Base-by-base conservation (phyloP, 1,140 invertebrate species). In the Tetragonula clypearis region DNA sequence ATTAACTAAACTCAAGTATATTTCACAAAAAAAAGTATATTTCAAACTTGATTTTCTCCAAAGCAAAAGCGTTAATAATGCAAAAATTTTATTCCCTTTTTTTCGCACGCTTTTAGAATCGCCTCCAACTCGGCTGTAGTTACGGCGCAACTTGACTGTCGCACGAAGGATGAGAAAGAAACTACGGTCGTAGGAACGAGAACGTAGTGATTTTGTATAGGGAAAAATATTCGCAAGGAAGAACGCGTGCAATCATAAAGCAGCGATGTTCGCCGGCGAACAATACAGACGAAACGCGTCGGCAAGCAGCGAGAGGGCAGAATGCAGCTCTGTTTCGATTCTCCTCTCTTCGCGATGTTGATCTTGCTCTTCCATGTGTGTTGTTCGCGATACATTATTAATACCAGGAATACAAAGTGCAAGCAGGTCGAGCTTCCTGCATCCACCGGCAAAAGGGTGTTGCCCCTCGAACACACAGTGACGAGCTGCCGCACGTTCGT, bases 331-430 rank as follows among this genome's bases (percentile, higher is more conserved):
- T 65, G 73, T 62, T 83, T 72, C 26, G 68, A 73, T 35, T 79
- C 83, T 55, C 78, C 58, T 68, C 69, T 17, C 19, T 6, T 0
- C 55, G n/a, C n/a, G 30, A 21, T 85, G 78, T 85, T 87, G 72
- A 81, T 87, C 30, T 88, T 87, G 83, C 76, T 86, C 76, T 89
- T 72, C 53, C 49, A 21, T 53, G 62, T 56, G 77, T 56, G 77
- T 80, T 79, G 66, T 77, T 65, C 69, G 56, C 55, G 41, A 79
- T 78, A 83, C 84, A 74, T 84, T 89, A 83, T 88, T 86, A 83
- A 88, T 86, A 77, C 23, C 23, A 41, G 5, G 23, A n/a, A 78
- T 85, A 65, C 53, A 58, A 68, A 62, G 62, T 56, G 73, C 65
- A 55, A 62, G 53, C 56, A n/a, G 19, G 26, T n/a, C 9, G 77